Evolutionary conservation across 2,888 invertebrate species (phyloP), one percentile per base, ranked within the genome.

Genomic region (Saturnia pavonia): DNA sequence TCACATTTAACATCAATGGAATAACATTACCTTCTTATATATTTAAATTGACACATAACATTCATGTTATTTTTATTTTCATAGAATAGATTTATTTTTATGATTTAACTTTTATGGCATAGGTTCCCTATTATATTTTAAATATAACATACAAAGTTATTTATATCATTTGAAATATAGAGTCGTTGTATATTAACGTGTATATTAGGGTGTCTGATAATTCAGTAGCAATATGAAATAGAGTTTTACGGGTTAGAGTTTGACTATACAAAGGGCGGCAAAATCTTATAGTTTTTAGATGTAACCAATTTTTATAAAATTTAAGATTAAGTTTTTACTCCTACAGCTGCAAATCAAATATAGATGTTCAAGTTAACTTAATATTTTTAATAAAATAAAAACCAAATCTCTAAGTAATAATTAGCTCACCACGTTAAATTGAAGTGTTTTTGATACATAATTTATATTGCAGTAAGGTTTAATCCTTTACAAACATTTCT

Each of bases 1-100:
- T 85, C 72, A 73, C 77, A 79, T 81, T 77, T 80, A 87, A 86
- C 86, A 87, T 86, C 74, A 78, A 83, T 86, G 83, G 83, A 86
- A 87, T 87, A 84, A 83, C 77, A 77, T 81, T 74, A 77, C 73
- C 70, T 75, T 73, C 70, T 71, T 70, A 69, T 70, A 69, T 65
- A 63, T 54, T 40, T 68, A 54, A 68, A 43, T 66, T 69, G 70
- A 60, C 63, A 57, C 51, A 43, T 54, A 48, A 42, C 54, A 22
- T 60, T 51, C 40, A 54, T n/a, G 12, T 34, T 68, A 68, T 12
- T 54, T 65, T 40, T 40, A n/a, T 65, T n/a, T 40, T 40, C 9
- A 65, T 65, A 22, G 19, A 40, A 19, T 65, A 65, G 40, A 40
- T 40, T 65, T 65, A 40, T 34, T 40, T 40, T 65, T 65, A 65